Conservation (phyloP, 2,113 vertebrate genomes). For the Etheostoma cragini region DNA sequence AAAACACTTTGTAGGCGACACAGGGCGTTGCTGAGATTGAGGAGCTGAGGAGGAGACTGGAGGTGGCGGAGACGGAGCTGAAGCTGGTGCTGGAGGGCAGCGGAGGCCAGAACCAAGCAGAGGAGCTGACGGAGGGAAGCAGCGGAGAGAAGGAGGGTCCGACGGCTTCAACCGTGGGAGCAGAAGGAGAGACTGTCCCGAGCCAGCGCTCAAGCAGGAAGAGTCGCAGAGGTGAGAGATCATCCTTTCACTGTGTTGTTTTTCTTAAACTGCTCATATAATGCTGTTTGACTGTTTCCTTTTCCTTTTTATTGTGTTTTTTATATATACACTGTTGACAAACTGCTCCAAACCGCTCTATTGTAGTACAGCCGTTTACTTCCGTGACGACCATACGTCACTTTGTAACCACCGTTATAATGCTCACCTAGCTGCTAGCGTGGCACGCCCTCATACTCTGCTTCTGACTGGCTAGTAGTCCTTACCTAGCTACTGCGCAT, state of each 20-base stretch:
- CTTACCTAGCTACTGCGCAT: too few species aligned
- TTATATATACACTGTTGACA: too few species aligned
- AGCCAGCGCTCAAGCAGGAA: constrained; percentile 45
- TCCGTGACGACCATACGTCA: too few species aligned
- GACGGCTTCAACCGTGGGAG: neutral
- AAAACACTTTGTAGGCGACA: constrained; percentile 46
- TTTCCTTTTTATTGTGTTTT: too few species aligned
- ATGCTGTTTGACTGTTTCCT: too few species aligned
- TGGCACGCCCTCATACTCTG: too few species aligned
- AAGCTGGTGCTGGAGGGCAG: constrained; percentile 58
- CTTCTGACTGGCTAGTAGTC: too few species aligned
- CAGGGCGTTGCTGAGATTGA: constrained; percentile 57
- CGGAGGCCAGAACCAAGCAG: neutral
- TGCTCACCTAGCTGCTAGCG: too few species aligned
- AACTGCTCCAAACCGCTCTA: too few species aligned
- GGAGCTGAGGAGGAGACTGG: constrained; percentile 64
- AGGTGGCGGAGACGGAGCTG: constrained; percentile 63
- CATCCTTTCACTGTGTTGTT: neutral
- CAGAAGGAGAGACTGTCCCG: constrained; percentile 11
- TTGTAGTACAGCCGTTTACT: too few species aligned
- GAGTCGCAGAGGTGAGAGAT: constrained; percentile 48
- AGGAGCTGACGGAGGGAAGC: constrained; percentile 15
- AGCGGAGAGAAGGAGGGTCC: neutral
- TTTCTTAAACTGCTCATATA: neutral
- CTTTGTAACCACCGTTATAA: too few species aligned